phyloP scores from a whole-genome alignment of 2,113 vertebrate genomes.

The Rhegmatorhina hoffmannsi region DNA sequence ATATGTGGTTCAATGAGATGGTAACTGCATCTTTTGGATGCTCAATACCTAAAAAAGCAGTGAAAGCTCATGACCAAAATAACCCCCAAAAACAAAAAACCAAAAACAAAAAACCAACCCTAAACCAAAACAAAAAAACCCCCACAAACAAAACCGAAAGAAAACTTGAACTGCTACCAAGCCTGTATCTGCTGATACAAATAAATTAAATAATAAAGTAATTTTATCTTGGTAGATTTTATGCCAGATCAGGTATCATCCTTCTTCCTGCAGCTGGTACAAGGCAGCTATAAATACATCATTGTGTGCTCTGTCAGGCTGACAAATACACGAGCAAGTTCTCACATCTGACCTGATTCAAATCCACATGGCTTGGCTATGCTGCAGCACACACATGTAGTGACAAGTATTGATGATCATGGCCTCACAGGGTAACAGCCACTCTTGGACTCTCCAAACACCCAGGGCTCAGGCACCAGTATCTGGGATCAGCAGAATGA shows the following conservation, averaged over 20 bases:
- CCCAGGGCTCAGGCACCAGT: not conserved
- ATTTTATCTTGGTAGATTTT: slow-evolving; percentile 27
- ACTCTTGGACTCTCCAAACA: not conserved
- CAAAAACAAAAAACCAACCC: too few relatives aligned
- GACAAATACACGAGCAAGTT: not conserved
- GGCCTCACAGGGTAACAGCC: not conserved
- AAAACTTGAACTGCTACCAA: not conserved
- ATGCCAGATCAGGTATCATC: slow-evolving; percentile 36
- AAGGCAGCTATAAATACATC: slow-evolving; percentile 24
- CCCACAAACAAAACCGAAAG: too few relatives aligned
- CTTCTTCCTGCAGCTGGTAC: slow-evolving; percentile 33
- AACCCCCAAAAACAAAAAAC: too few relatives aligned
- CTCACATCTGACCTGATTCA: not conserved
- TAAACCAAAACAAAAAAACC: too few relatives aligned
- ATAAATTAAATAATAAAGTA: not conserved
- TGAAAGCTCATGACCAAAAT: not conserved
- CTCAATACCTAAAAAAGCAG: not conserved
- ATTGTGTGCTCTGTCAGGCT: not conserved
- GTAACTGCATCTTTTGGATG: not conserved
- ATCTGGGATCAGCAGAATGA: not conserved
- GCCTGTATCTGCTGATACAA: not conserved
- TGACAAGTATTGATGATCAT: not conserved
- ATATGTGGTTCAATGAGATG: not conserved
- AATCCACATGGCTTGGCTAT: not conserved
- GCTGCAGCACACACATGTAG: not conserved